Percentiles rank a stretch among this genome's conserved stretches.
Conservation (phyloP, 1,140 invertebrate species). For the Brachionus paranguensis region DNA sequence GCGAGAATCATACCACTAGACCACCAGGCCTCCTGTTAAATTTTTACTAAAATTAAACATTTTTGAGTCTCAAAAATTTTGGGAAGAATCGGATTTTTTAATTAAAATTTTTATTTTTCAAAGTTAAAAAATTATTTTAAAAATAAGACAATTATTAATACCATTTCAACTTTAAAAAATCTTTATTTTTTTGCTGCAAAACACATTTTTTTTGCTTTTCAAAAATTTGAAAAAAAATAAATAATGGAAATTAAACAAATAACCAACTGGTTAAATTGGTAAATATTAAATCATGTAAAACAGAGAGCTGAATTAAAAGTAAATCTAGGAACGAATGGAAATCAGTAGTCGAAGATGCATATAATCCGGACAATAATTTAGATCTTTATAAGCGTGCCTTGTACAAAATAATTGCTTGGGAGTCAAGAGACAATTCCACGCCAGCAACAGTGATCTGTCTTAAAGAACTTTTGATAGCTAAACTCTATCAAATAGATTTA, state of each 20-base stretch:
- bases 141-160: neutral
- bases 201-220: no score
- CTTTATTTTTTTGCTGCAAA: neutral
- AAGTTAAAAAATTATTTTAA: neutral
- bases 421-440: neutral
- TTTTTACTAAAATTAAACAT: neutral
- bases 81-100: neutral
- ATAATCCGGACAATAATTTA: neutral
- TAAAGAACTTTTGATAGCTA: slow-evolving; percentile 19
- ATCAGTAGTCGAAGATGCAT: slow-evolving; percentile 18
- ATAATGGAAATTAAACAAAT: slow-evolving; percentile 2
- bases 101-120: neutral
- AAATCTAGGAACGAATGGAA: slow-evolving; percentile 34
- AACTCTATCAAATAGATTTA: neutral
- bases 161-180: neutral
- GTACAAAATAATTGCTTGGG: slow-evolving; percentile 13
- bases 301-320: neutral
- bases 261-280: neutral
- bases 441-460: slow-evolving; percentile 1
- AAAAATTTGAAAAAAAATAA: neutral
- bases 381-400: neutral
- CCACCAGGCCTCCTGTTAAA: slow-evolving; percentile 19
- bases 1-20: slow-evolving; percentile 40
- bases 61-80: neutral
- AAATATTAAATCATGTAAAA: neutral